A percentile compares a stretch with the other conserved stretches of the same genome.
These are phyloP conservation scores for Hyles lineata DNA, from an alignment of 2,888 invertebrate species.

Conservation along the genomic window DNA sequence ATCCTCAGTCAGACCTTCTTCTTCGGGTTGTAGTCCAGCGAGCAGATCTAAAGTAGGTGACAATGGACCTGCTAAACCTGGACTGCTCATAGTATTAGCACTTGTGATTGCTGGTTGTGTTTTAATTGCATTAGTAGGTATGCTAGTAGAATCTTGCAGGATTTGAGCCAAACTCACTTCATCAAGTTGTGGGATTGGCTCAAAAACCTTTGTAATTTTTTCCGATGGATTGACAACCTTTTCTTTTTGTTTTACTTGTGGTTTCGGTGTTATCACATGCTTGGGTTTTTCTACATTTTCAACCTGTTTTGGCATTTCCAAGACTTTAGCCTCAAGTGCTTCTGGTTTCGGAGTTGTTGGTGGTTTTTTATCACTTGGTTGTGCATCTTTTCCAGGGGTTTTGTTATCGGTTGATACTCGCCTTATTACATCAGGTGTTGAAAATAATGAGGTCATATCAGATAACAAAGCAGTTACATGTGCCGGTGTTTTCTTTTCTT, in stretches of 20 bases:
- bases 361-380: constrained; percentile 52
- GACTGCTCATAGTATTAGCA: constrained; percentile 73
- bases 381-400: constrained; percentile 73
- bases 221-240: constrained; percentile 52
- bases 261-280: constrained; percentile 50
- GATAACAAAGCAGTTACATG: constrained; percentile 82
- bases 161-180: constrained; percentile 80
- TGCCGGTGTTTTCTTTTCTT: constrained; percentile 86
- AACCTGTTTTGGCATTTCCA: constrained; percentile 44
- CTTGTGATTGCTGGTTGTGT: constrained; percentile 63
- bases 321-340: constrained; percentile 45
- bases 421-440: constrained; percentile 91
- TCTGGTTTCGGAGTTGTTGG: constrained; percentile 43
- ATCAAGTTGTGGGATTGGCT: constrained; percentile 78
- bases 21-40: constrained; percentile 86
- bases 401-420: constrained; percentile 85
- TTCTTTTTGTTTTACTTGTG: constrained; percentile 60
- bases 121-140: constrained; percentile 59
- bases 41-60: constrained; percentile 85
- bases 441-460: constrained; percentile 89
- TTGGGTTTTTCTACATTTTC: constrained; percentile 55
- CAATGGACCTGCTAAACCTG: constrained; percentile 81
- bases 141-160: constrained; percentile 72
- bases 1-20: constrained; percentile 88
- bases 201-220: constrained; percentile 67